These are phyloP conservation scores for Amphiprion clarkii DNA, from an alignment of 2,797 vertebrate species.

Conservation along the genomic window DNA sequence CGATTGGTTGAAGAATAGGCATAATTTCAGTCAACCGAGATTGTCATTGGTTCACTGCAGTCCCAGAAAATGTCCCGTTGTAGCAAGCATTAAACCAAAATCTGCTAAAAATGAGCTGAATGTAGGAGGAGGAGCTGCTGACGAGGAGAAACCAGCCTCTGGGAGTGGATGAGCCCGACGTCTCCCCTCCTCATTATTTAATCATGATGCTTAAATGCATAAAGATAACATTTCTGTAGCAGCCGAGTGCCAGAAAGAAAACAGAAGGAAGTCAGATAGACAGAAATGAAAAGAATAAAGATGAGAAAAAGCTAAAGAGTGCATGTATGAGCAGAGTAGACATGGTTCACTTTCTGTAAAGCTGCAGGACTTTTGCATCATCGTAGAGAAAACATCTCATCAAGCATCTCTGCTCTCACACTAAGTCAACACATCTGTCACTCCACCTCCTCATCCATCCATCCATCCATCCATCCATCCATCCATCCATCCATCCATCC, in stretches of 20 bases:
- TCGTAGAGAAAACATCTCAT: constrained; percentile 37
- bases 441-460: constrained; percentile 43
- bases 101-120: not conserved
- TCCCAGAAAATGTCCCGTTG: too few relatives aligned
- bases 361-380: constrained; percentile 27
- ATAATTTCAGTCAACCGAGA: too few relatives aligned
- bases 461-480: constrained; percentile 18
- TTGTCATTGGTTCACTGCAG: too few relatives aligned
- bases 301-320: not conserved
- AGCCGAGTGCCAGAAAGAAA: not conserved
- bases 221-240: not conserved
- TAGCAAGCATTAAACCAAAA: too few relatives aligned
- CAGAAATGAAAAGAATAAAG: not conserved
- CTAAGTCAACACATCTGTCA: constrained; percentile 74
- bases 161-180: not conserved
- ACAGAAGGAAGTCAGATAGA: not conserved
- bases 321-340: not conserved
- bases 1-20: too few relatives aligned
- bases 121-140: not conserved
- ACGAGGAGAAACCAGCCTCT: not conserved
- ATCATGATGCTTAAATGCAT: constrained; percentile 18
- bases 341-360: not conserved
- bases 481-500: constrained; percentile 6
- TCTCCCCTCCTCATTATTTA: constrained; percentile 25
- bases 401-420: constrained; percentile 44